These are phyloP conservation scores for Castor canadensis DNA, from an alignment of 2,113 vertebrate species.

Conservation along the genomic window DNA sequence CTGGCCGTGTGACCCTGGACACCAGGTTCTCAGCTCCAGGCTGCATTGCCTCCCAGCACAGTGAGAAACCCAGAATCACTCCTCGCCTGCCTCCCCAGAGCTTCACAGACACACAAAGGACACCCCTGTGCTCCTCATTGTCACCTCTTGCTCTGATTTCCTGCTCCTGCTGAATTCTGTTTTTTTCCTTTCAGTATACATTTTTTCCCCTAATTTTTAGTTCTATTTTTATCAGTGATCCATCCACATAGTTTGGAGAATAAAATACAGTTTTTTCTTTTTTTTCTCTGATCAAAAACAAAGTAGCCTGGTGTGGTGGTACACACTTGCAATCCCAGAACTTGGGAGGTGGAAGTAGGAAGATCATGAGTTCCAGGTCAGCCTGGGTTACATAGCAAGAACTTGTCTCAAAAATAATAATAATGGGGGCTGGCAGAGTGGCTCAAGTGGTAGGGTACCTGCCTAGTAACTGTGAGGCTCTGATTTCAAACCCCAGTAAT, in stretches of 20 bases:
- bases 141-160: conserved; percentile 2
- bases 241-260: neutral
- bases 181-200: neutral
- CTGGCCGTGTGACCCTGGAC: neutral
- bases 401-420: too few species aligned
- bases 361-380: too few species aligned
- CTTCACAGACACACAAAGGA: neutral
- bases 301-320: too few species aligned
- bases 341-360: too few species aligned
- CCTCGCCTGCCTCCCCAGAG: neutral
- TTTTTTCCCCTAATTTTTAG: neutral
- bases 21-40: too few species aligned
- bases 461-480: too few species aligned
- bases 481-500: too few species aligned
- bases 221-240: conserved; percentile 43
- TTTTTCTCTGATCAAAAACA: neutral
- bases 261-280: conserved; percentile 15
- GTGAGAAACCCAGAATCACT: neutral
- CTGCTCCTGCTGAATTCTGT: neutral
- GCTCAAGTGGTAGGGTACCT: too few species aligned
- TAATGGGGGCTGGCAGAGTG: too few species aligned
- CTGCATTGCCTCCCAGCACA: neutral
- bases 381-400: too few species aligned
- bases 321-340: too few species aligned
- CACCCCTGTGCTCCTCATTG: neutral